Evolutionary conservation across 2,888 invertebrate genomes (phyloP).

Genomic region (Sarcophaga subvicina): DNA sequence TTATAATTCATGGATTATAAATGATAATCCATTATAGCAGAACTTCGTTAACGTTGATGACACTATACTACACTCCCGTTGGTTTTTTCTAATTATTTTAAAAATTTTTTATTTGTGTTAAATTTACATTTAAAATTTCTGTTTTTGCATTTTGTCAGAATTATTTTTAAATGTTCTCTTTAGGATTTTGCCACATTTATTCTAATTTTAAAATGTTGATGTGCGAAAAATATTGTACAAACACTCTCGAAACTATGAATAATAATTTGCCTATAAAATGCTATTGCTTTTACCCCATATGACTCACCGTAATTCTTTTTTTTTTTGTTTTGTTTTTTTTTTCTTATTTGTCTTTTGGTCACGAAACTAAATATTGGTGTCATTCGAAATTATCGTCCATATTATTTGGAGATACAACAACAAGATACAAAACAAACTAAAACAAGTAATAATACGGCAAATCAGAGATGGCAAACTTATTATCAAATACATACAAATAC

Average conservation of each 20-base stretch:
- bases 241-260: conserved; percentile 29
- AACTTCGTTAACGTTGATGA: too few species aligned
- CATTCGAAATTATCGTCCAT: conserved; percentile 20
- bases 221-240: too few species aligned
- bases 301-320: conserved; percentile 25
- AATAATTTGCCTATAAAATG: conserved; percentile 39
- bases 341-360: neutral
- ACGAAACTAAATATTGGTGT: conserved; percentile 31
- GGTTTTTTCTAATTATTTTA: too few species aligned
- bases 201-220: conserved; percentile 18
- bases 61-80: too few species aligned
- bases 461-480: conserved; percentile 32
- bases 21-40: too few species aligned
- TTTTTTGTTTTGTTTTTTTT: neutral
- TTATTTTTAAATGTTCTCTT: too few species aligned
- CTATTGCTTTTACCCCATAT: conserved; percentile 15
- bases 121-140: too few species aligned
- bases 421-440: neutral
- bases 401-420: conserved; percentile 28
- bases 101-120: too few species aligned
- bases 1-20: too few species aligned
- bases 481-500: conserved; percentile 9
- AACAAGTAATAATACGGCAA: neutral
- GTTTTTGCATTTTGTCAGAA: too few species aligned
- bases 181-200: neutral